These are phyloP conservation scores for Bombus impatiens DNA, from an alignment of 1,140 invertebrate species.

Conservation along the genomic window DNA sequence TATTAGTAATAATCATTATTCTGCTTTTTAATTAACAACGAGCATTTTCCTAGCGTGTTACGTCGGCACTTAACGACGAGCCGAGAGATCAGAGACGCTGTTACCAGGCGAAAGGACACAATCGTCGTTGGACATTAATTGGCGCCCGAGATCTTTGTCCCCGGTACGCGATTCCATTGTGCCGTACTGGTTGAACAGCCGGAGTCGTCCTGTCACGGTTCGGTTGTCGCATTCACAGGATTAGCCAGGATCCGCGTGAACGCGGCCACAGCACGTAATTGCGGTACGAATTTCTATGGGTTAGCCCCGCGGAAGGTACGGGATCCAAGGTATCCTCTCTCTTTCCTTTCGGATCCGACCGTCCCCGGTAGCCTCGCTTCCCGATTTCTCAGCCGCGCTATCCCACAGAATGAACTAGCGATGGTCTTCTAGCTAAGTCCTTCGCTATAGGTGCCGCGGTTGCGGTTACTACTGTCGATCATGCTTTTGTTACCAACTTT, in stretches of 20 bases:
- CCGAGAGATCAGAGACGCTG: constrained; percentile 16
- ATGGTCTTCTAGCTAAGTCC: constrained; percentile 47
- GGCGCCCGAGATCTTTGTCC: constrained; percentile 78
- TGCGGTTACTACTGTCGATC: constrained; percentile 28
- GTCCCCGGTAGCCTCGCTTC: constrained; percentile 52
- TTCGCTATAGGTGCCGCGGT: constrained; percentile 30
- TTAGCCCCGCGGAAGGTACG: constrained; percentile 60
- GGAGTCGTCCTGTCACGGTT: constrained; percentile 74
- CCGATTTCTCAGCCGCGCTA: constrained; percentile 38
- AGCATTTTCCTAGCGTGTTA: neutral
- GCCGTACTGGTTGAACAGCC: constrained; percentile 61
- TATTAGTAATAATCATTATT: neutral
- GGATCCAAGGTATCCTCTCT: constrained; percentile 56
- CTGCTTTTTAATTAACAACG: constrained; percentile 53
- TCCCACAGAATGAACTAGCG: constrained; percentile 49
- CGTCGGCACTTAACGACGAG: constrained; percentile 17
- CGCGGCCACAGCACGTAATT: constrained; percentile 76
- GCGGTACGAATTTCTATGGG: constrained; percentile 77
- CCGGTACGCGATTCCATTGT: constrained; percentile 74
- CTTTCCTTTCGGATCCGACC: constrained; percentile 43
- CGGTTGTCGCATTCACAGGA: constrained; percentile 76
- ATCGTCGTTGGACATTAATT: constrained; percentile 77
- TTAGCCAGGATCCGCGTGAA: constrained; percentile 75
- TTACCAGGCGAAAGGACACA: constrained; percentile 58
- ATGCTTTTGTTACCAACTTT: constrained; percentile 42